These are phyloP conservation scores for Halichoeres trimaculatus DNA, from an alignment of 2,113 vertebrate species.

Conservation along the genomic window DNA sequence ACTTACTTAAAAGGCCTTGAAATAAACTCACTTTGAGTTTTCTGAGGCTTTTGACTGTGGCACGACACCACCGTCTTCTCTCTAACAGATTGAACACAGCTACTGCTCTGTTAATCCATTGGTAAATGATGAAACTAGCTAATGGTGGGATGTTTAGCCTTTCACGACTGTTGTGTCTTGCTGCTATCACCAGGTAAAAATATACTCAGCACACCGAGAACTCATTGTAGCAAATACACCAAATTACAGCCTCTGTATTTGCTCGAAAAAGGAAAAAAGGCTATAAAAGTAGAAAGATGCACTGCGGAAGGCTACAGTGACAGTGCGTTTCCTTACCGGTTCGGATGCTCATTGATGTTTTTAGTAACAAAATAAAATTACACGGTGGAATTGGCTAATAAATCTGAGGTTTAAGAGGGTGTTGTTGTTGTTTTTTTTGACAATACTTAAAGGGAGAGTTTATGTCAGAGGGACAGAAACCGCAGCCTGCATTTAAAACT, in stretches of 20 bases:
- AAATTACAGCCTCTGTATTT: neutral
- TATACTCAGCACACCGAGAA: neutral
- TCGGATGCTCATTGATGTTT: neutral
- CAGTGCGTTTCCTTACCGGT: neutral
- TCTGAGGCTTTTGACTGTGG: too few species aligned
- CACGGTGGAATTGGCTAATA: neutral
- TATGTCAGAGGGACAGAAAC: neutral
- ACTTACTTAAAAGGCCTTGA: too few species aligned
- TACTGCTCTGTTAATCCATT: constrained; percentile 80
- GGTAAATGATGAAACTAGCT: neutral
- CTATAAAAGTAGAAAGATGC: neutral
- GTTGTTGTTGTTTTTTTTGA: too few species aligned
- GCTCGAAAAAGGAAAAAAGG: neutral
- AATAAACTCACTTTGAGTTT: neutral
- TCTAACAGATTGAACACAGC: constrained; percentile 9
- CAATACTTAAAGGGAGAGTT: neutral
- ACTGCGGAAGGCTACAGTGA: neutral
- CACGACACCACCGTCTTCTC: too few species aligned
- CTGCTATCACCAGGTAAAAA: constrained; percentile 43
- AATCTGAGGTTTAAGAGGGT: too few species aligned
- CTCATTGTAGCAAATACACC: neutral
- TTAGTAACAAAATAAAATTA: neutral
- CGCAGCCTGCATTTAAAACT: neutral
- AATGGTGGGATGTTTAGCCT: too few species aligned
- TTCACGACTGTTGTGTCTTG: constrained; percentile 50